Evolutionary conservation across 2,113 vertebrate species (phyloP), one percentile per base, ranked within the genome.

Genomic region (Thermophis baileyi): DNA sequence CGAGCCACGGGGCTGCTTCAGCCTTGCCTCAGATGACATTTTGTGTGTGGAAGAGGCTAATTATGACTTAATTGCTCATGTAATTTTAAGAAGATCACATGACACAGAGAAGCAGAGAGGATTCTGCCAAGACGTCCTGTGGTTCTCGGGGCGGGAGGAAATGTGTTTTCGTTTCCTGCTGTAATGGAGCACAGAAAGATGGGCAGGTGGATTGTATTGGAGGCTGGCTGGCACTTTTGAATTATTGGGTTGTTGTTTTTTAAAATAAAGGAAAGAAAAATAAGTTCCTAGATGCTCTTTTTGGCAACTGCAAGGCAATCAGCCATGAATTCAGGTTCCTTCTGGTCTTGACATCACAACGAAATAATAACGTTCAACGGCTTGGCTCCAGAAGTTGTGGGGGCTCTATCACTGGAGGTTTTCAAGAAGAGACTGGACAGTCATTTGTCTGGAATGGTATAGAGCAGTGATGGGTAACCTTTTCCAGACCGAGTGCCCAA

Each of bases 21-120:
- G 57, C 46, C 93, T 53, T 90, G 57, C 46, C 93, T 53, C 91
- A 12, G 49, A 0, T 90, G 90, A n/a, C 85, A 14, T 85, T 69
- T 60, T 60, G 35, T n/a, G 1, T 27, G 57, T 46, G 74, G 57
- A 44, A 11, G 90, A 22, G 89, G 89, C 91, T 57, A 81, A 16
- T 27, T 93, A 88, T 55, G 54, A 0, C 0, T 89, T 95, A n/a
- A 74, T 30, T 30, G 85, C 44, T 91, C 27, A n/a, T 35, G 46
- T 94, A 27, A 85, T 92, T 93, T 74, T 55, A 87, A 95, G 85
- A 53, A 74, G 35, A 91, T 0, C 1, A 85, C 89, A 87, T 88
- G 92, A 35, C 0, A 0, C 11, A 30, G 53, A 54, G 46, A 44
- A 94, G 53, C 12, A 0, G 3, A 81, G 46, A 35, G 0, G 0